Evolutionary conservation across 2,888 invertebrate species (phyloP).

Genomic region (Eupithecia tripunctaria): DNA sequence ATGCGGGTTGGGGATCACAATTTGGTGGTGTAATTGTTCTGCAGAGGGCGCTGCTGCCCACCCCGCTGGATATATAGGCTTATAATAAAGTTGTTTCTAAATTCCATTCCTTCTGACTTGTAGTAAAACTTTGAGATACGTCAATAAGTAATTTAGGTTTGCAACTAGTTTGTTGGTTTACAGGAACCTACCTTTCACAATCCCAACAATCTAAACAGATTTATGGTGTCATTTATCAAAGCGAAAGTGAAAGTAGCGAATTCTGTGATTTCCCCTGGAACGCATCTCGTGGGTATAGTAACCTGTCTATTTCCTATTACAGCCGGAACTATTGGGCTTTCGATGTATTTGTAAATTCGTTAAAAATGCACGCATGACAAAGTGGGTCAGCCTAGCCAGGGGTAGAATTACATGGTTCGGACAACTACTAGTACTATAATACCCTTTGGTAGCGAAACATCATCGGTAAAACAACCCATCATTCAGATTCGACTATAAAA

Average conservation of each 20-base stretch:
- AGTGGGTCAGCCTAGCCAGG: neutral
- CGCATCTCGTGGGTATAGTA: constrained; percentile 3
- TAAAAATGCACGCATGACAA: neutral
- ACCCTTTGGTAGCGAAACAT: neutral
- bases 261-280: constrained; percentile 5
- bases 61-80: no score
- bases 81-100: no score
- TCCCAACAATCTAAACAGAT: neutral
- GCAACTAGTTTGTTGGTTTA: neutral
- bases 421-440: neutral
- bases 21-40: no score
- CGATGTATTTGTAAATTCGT: neutral
- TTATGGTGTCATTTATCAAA: constrained; percentile 6
- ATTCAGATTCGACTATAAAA: neutral
- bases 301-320: neutral
- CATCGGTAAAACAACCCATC: neutral
- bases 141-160: neutral
- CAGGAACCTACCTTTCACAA: neutral
- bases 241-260: constrained; percentile 1
- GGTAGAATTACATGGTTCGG: neutral
- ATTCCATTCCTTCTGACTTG: neutral
- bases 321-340: neutral
- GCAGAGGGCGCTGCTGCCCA: no score
- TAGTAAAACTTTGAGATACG: neutral
- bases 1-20: no score